Evolutionary conservation across 30 jellyfish, hydroid and myxozoan genomes (phyloP).

Genomic region (Hydractinia echinata): DNA sequence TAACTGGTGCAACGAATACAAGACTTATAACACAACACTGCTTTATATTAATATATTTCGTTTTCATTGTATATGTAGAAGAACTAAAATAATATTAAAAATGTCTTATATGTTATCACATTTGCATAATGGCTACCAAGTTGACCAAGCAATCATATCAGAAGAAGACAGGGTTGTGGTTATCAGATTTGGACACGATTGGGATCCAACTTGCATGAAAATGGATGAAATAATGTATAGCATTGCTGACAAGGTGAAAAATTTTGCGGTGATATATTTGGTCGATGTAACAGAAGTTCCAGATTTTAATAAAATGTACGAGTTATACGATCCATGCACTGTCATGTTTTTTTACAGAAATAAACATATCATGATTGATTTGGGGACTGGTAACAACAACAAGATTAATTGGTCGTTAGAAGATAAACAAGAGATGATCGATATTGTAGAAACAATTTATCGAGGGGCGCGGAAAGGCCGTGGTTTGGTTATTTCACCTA

Average conservation of each 20-base stretch:
- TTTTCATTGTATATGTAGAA: background rate
- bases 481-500: conserved; percentile 98
- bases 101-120: conserved; percentile 99
- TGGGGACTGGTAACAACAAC: conserved; percentile 97
- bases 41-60: background rate
- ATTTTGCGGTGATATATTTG: conserved; percentile 81
- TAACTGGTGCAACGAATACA: too few species aligned
- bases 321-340: conserved; percentile 95
- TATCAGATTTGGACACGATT: conserved; percentile 94
- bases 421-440: conserved; percentile 97
- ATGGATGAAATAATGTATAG: conserved; percentile 90
- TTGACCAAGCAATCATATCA: conserved; percentile 85
- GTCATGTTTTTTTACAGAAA: conserved; percentile 94
- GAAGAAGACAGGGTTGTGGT: conserved; percentile 97
- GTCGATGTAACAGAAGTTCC: conserved; percentile 94
- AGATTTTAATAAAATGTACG: conserved; percentile 95
- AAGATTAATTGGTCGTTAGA: conserved; percentile 96
- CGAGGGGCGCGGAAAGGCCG: conserved; percentile 98
- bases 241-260: conserved; percentile 78
- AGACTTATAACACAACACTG: too few species aligned
- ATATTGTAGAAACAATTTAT: conserved; percentile 81
- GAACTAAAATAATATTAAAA: background rate
- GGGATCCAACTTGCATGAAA: conserved; percentile 99
- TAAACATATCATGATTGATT: conserved; percentile 95
- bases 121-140: conserved; percentile 97